Base-by-base conservation (phyloP, 2,113 vertebrate genomes). In the Elachura formosa region DNA sequence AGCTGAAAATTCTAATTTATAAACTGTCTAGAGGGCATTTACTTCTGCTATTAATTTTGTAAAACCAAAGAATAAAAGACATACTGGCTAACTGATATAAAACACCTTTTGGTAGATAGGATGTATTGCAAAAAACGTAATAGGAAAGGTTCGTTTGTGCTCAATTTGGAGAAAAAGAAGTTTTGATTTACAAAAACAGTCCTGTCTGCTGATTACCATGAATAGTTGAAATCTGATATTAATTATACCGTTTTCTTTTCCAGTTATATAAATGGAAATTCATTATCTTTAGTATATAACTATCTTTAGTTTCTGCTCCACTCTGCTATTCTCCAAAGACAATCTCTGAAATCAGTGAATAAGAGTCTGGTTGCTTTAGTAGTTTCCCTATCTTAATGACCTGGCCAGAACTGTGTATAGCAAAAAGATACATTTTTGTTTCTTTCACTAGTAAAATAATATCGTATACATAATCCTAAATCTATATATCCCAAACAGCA, bases 391-490 rank as follows among this genome's bases (percentile, higher is more conserved):
- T 69, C 46, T 63, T 49, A 62, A 38, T 73, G 71, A 87, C 33
- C 23, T 38, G 0, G 33, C 54, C 54, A 80, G 85, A 79, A 71
- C 1, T 52, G 8, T 41, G 4, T 23, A 43, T 40, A 0, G 0
- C 33, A 62, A 68, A 75, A 61, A 51, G 61, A 24, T 20, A 82
- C 11, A 24, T 67, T 64, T 51, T n/a, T 29, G 13, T 80, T 67
- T 79, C 49, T 82, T 68, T 75, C 58, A 55, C 38, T n/a, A 22
- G 76, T 63, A 72, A 2, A 48, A 26, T 29, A 89, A 17, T 51
- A 77, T 74, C 63, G 22, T 51, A 69, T 51, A 69, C 38, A 49
- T 38, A 79, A 73, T 95, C 67, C 73, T 71, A 77, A 76, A 73
- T 69, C 52, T 74, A 24, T 26, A 36, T 31, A 90, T 63, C 43